phyloP scores from a whole-genome alignment of 2,888 invertebrate genomes.

The Tiliacea citrago region DNA sequence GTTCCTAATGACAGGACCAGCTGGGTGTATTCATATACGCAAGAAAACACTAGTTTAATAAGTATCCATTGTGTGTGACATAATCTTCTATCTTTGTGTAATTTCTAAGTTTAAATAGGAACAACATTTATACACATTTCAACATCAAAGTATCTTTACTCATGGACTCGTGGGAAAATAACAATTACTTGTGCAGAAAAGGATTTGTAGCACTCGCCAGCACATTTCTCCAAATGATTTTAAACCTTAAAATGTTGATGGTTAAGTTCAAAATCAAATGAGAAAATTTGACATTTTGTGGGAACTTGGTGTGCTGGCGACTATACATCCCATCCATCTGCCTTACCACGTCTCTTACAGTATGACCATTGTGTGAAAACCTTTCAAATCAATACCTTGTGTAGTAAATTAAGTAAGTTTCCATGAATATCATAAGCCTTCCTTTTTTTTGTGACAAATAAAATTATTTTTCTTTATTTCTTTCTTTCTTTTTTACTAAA shows the following conservation, averaged over 20 bases:
- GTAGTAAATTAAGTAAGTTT: background rate
- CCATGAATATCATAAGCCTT: background rate
- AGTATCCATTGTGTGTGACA: constrained; percentile 24
- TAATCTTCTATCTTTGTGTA: constrained; percentile 12
- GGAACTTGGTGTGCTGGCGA: background rate
- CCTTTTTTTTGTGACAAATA: too few relatives aligned
- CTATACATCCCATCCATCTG: background rate
- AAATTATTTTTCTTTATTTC: too few relatives aligned
- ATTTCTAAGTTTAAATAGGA: background rate
- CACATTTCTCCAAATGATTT: too few relatives aligned
- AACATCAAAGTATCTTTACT: background rate
- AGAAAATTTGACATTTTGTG: too few relatives aligned
- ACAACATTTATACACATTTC: background rate
- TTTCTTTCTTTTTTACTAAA: too few relatives aligned
- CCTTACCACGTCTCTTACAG: background rate
- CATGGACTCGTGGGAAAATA: background rate
- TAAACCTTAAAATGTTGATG: too few relatives aligned
- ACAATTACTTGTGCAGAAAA: background rate
- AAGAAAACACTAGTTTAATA: constrained; percentile 9
- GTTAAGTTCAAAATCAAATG: too few relatives aligned
- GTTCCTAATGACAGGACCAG: background rate
- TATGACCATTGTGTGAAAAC: background rate
- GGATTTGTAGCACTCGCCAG: too few relatives aligned
- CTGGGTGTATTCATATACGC: background rate
- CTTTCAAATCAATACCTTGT: background rate